phyloP scores from a whole-genome alignment of 2,113 vertebrate species.

The Noturus placidus region DNA sequence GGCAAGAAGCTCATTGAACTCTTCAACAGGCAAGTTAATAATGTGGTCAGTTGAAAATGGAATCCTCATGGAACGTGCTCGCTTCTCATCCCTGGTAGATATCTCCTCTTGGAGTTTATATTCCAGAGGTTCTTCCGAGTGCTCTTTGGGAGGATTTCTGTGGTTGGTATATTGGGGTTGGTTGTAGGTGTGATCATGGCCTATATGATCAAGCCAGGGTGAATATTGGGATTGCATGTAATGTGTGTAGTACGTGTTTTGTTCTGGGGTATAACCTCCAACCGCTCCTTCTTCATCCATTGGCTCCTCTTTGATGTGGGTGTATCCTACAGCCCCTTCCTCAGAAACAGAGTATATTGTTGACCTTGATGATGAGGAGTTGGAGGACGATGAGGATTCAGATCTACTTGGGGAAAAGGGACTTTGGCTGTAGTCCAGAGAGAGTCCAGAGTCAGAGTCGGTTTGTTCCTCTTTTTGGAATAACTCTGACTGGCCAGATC shows the following conservation, averaged over 20 bases:
- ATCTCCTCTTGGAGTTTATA: conserved; percentile 73
- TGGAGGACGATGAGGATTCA: conserved; percentile 76
- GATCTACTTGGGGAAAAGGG: conserved; percentile 85
- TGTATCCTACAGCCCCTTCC: conserved; percentile 81
- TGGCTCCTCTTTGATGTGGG: conserved; percentile 79
- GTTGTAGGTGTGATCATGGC: conserved; percentile 95
- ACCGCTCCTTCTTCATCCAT: conserved; percentile 86
- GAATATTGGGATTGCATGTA: conserved; percentile 78
- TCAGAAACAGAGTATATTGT: conserved; percentile 79
- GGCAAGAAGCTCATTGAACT: conserved; percentile 89
- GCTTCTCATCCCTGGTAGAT: conserved; percentile 82
- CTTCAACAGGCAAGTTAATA: conserved; percentile 90
- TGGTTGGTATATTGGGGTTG: conserved; percentile 72
- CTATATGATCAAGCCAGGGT: conserved; percentile 83
- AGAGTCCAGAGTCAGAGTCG: conserved; percentile 94
- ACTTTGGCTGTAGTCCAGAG: conserved; percentile 87
- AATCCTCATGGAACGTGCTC: conserved; percentile 83
- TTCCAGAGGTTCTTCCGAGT: background rate
- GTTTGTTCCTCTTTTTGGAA: conserved; percentile 76
- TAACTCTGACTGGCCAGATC: conserved; percentile 81
- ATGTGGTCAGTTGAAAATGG: conserved; percentile 92
- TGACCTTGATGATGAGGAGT: conserved; percentile 71
- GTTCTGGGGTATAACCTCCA: conserved; percentile 78
- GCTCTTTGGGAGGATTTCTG: conserved; percentile 59
- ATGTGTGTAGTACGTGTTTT: conserved; percentile 79